phyloP scores from a whole-genome alignment of 2,797 vertebrate species.

The Chaetophractus vellerosus region DNA sequence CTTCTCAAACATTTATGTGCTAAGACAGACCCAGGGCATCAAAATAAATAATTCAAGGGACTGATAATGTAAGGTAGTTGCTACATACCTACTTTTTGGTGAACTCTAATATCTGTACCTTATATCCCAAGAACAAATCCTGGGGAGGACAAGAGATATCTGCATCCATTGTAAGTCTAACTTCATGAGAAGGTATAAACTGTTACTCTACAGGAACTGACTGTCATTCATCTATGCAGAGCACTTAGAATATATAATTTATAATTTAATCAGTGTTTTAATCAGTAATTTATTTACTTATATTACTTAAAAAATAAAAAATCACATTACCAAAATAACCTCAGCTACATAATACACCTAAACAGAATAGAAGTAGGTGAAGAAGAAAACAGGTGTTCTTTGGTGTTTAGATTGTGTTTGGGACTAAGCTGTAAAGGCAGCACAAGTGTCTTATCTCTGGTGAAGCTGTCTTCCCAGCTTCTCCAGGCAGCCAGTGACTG shows the following conservation, averaged over 20 bases:
- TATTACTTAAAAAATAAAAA: background rate
- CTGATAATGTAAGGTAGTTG: background rate
- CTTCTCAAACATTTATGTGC: slow-evolving; percentile 51
- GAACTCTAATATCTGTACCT: background rate
- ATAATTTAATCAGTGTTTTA: background rate
- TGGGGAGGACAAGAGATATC: background rate
- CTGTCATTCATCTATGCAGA: slow-evolving; percentile 9
- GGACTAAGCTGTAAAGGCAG: background rate
- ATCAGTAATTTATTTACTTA: background rate
- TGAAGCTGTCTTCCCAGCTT: background rate
- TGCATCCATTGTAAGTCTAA: background rate
- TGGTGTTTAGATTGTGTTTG: background rate
- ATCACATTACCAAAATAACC: background rate
- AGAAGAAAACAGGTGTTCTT: background rate
- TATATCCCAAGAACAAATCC: background rate
- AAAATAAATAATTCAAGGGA: slow-evolving; percentile 62
- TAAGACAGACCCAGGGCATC: slow-evolving; percentile 45
- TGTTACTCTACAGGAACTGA: background rate
- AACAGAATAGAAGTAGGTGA: background rate
- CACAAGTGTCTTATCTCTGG: background rate
- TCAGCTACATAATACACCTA: background rate
- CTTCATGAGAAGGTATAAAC: background rate
- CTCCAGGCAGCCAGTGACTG: background rate
- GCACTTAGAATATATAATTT: background rate
- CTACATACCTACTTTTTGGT: background rate